phyloP scores from a whole-genome alignment of 2,113 vertebrate genomes.

The cattle (Bos taurus) region DNA sequence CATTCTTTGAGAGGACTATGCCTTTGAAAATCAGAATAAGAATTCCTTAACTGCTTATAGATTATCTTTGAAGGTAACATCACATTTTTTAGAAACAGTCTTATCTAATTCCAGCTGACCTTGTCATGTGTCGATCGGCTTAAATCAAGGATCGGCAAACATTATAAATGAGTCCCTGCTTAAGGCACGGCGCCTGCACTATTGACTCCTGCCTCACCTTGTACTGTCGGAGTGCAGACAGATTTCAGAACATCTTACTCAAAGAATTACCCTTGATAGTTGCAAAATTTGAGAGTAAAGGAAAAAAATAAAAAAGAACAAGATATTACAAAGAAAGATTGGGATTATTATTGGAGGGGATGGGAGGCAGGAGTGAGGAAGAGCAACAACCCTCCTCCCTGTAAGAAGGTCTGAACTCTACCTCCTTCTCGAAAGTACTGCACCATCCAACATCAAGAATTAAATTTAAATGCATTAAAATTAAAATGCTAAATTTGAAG shows the following conservation, averaged over 20 bases:
- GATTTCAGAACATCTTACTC: background rate
- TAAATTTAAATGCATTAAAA: background rate
- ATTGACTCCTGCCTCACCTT: slow-evolving; percentile 68
- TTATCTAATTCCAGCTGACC: slow-evolving; percentile 73
- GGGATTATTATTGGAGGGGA: background rate
- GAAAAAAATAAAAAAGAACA: background rate
- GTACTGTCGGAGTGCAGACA: background rate
- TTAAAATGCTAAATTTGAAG: background rate
- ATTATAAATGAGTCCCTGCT: slow-evolving; percentile 56
- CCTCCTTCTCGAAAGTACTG: background rate
- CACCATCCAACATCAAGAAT: background rate
- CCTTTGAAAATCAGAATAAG: slow-evolving; percentile 57
- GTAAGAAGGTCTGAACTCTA: background rate
- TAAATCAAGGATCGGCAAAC: slow-evolving; percentile 75
- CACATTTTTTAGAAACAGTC: slow-evolving; percentile 47
- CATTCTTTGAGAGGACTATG: slow-evolving; percentile 22
- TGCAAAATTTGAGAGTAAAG: background rate
- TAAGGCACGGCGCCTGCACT: slow-evolving; percentile 55
- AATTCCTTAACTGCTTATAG: slow-evolving; percentile 40
- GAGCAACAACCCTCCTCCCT: accelerated
- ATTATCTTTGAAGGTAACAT: slow-evolving; percentile 65
- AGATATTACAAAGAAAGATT: background rate
- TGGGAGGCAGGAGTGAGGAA: accelerated
- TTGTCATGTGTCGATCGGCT: slow-evolving; percentile 65
- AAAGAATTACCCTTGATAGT: background rate